A percentile compares a stretch with the other conserved stretches of the same genome.
Conservation (phyloP, 1,140 invertebrate genomes). For the Drosophila sp. region DNA sequence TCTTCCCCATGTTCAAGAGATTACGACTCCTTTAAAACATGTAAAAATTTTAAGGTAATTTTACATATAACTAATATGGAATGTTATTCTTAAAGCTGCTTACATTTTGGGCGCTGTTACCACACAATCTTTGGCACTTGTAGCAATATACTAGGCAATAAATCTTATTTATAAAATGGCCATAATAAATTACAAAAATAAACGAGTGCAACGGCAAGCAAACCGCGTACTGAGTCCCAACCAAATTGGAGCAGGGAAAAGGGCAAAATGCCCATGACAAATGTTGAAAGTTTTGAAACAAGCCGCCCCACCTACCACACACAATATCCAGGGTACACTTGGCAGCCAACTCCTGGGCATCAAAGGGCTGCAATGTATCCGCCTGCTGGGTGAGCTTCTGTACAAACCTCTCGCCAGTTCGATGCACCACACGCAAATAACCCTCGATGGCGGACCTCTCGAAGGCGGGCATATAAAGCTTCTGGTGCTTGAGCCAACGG, state of each 20-base stretch:
- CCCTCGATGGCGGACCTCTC: slow-evolving; percentile 78
- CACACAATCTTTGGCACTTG: slow-evolving; percentile 69
- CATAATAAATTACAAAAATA: slow-evolving; percentile 77
- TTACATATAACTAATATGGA: too few relatives aligned
- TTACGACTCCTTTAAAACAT: too few relatives aligned
- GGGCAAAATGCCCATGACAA: slow-evolving; percentile 56
- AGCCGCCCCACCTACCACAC: slow-evolving; percentile 50
- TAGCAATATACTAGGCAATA: slow-evolving; percentile 69
- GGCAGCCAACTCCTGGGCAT: slow-evolving; percentile 86
- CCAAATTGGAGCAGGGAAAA: neutral
- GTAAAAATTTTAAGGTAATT: neutral
- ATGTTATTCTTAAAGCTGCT: neutral
- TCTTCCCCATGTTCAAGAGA: too few relatives aligned
- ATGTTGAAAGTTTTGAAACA: slow-evolving; percentile 68
- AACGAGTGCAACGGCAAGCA: slow-evolving; percentile 43
- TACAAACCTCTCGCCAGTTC: slow-evolving; percentile 62
- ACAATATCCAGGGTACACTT: slow-evolving; percentile 90
- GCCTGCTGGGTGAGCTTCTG: slow-evolving; percentile 61
- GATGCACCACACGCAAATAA: slow-evolving; percentile 73
- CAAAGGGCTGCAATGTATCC: slow-evolving; percentile 52
- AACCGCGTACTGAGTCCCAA: slow-evolving; percentile 17
- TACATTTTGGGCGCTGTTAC: slow-evolving; percentile 14
- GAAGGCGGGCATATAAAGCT: slow-evolving; percentile 81
- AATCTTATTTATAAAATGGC: slow-evolving; percentile 75
- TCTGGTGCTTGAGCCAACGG: slow-evolving; percentile 82